Evolutionary conservation across 2,113 vertebrate species (phyloP).

Genomic region (Ctenodactylus gundi): DNA sequence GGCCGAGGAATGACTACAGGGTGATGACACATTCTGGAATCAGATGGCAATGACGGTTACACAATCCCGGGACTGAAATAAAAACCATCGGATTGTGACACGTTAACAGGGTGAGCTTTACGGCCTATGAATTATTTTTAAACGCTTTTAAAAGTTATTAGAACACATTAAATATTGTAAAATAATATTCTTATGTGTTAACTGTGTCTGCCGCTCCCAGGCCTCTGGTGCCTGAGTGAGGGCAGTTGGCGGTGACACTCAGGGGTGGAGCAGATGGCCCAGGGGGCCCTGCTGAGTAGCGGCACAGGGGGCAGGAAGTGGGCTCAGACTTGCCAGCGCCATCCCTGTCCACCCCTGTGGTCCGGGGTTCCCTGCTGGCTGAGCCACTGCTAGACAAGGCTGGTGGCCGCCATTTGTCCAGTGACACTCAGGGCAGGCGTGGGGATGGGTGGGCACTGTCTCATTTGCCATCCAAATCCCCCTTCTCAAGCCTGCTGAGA

Average conservation of each 20-base stretch:
- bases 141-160: not conserved
- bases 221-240: not conserved
- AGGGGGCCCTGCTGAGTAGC: not conserved
- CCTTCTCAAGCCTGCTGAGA: not conserved
- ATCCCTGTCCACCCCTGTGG: fast-evolving
- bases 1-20: not conserved
- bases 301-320: fast-evolving
- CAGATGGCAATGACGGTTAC: not conserved
- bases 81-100: not conserved
- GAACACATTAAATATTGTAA: not conserved
- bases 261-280: too few species aligned
- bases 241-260: fast-evolving
- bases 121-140: not conserved
- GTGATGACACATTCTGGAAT: not conserved
- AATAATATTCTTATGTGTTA: not conserved
- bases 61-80: not conserved
- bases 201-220: not conserved
- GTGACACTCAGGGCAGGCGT: fast-evolving
- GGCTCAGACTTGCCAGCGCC: not conserved
- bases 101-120: not conserved
- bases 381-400: fast-evolving
- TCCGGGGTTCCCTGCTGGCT: not conserved
- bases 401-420: not conserved
- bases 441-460: fast-evolving
- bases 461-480: not conserved